A percentile compares a stretch with the other conserved stretches of the same genome.
Evolutionary conservation across 2,888 invertebrate genomes (phyloP).

Genomic region (Pterostichus madidus): DNA sequence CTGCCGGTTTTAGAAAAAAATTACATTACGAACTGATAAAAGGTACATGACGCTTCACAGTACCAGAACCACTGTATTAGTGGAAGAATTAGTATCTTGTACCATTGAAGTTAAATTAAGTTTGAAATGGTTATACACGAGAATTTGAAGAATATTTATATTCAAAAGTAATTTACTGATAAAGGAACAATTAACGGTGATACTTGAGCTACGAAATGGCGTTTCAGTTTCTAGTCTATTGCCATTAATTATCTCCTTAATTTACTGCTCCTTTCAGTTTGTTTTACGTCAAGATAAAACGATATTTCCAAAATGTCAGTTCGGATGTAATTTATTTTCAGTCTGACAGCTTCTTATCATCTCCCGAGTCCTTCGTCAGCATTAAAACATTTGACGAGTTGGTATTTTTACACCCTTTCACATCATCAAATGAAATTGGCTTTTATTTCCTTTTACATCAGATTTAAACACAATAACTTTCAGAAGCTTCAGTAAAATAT

Average conservation of each 20-base stretch:
- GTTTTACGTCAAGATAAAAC: constrained; percentile 63
- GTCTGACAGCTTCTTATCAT: constrained; percentile 59
- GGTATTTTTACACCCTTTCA: constrained; percentile 41
- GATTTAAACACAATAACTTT: neutral
- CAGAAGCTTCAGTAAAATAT: too few relatives aligned
- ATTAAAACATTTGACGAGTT: constrained; percentile 58
- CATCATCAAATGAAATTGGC: neutral
- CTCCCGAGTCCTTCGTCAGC: constrained; percentile 48
- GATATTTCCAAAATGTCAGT: constrained; percentile 59
- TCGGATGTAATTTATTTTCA: constrained; percentile 57
- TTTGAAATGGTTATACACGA: too few relatives aligned
- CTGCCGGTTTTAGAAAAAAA: too few relatives aligned
- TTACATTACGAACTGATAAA: too few relatives aligned
- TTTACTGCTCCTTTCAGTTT: constrained; percentile 64
- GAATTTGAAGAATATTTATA: neutral
- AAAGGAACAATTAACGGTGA: neutral
- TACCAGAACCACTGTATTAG: too few relatives aligned
- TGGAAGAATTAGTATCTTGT: too few relatives aligned
- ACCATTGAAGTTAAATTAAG: too few relatives aligned
- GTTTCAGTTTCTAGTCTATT: constrained; percentile 32
- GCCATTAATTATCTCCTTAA: constrained; percentile 60
- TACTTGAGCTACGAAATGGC: neutral
- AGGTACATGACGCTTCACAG: too few relatives aligned
- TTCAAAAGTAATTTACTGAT: neutral
- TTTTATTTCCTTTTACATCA: neutral